Percentiles rank a stretch among this genome's conserved stretches.
These are phyloP conservation scores for Apostichopus japonicus DNA, from an alignment of 35 echinoderm and acorn worm species.

Conservation along the genomic window DNA sequence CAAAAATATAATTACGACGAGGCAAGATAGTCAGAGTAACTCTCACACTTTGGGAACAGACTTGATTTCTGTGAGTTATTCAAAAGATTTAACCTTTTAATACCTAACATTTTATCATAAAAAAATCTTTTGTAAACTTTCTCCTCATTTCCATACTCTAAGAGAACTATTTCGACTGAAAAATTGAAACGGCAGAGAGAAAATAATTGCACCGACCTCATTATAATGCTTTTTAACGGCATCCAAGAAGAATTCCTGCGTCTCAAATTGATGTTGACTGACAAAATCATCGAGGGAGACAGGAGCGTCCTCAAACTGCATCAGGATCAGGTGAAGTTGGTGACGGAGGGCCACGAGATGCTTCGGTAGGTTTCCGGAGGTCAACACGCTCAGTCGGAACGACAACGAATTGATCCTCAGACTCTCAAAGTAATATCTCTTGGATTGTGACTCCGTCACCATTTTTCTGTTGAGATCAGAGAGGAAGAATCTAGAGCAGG, in stretches of 20 bases:
- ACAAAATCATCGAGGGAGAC: conserved; percentile 86
- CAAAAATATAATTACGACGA: no score
- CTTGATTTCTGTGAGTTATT: no score
- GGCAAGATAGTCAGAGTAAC: no score
- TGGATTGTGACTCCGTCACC: conserved; percentile 56
- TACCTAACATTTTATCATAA: no score
- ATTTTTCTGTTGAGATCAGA: conserved; percentile 32
- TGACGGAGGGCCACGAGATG: conserved; percentile 68
- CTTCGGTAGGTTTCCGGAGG: conserved; percentile 72
- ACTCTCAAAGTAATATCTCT: conserved; percentile 87
- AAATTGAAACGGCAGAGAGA: no score
- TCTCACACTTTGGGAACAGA: no score
- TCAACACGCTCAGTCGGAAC: conserved; percentile 80
- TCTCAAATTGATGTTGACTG: conserved; percentile 90
- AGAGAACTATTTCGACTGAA: no score
- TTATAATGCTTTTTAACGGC: conserved; percentile 82
- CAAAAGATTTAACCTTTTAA: no score
- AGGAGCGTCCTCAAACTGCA: conserved; percentile 95
- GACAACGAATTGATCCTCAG: conserved; percentile 80
- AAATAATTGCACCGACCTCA: conserved; percentile 63
- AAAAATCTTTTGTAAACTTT: no score
- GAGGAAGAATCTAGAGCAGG: neutral
- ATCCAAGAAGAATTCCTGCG: conserved; percentile 77
- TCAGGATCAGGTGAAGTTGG: conserved; percentile 66
- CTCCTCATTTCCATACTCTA: no score